Evolutionary conservation across 1,140 invertebrate species (phyloP).

Genomic region (Bombus haemorrhoidalis): DNA sequence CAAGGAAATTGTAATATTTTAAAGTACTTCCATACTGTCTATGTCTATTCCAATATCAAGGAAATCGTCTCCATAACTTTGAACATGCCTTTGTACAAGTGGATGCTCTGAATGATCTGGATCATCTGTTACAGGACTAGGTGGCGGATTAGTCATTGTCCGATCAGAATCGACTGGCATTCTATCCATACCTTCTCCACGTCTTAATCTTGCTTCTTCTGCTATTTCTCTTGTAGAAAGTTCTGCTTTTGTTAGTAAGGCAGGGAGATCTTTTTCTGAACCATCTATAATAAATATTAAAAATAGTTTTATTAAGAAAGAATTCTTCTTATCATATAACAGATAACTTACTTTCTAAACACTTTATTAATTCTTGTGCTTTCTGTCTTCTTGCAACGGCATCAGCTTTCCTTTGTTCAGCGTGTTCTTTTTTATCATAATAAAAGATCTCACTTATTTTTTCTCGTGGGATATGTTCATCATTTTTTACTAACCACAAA

Average conservation of each 20-base stretch:
- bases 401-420: slow-evolving; percentile 82
- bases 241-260: slow-evolving; percentile 84
- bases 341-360: slow-evolving; percentile 82
- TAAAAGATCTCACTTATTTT: slow-evolving; percentile 89
- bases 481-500: slow-evolving; percentile 90
- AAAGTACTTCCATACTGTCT: slow-evolving; percentile 89
- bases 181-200: slow-evolving; percentile 81
- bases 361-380: slow-evolving; percentile 86
- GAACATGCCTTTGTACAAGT: slow-evolving; percentile 82
- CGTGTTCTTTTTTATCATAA: slow-evolving; percentile 85
- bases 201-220: slow-evolving; percentile 80
- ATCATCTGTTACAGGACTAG: slow-evolving; percentile 89
- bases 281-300: slow-evolving; percentile 66
- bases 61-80: slow-evolving; percentile 85
- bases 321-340: slow-evolving; percentile 17
- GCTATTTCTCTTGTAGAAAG: slow-evolving; percentile 81
- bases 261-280: slow-evolving; percentile 84
- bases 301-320: background rate
- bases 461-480: slow-evolving; percentile 87
- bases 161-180: slow-evolving; percentile 80
- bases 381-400: slow-evolving; percentile 83
- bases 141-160: slow-evolving; percentile 88
- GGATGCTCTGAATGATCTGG: slow-evolving; percentile 88
- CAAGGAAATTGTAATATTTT: slow-evolving; percentile 66
- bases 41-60: slow-evolving; percentile 87